Percentiles rank a stretch among this genome's conserved stretches.
Conservation (phyloP, 2,113 vertebrate species). For the Syrrhaptes paradoxus region DNA sequence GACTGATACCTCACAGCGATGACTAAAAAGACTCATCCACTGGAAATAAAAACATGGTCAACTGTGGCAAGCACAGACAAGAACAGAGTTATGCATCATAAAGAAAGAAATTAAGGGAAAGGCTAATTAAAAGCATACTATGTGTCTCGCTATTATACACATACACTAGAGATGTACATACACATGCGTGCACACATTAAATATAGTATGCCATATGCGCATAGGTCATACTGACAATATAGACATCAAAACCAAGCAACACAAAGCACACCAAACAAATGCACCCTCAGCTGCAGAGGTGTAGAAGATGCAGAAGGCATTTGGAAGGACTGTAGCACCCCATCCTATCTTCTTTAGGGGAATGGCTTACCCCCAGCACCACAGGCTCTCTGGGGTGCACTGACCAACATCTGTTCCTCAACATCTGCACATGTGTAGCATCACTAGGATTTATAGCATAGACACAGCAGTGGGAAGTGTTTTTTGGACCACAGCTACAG, state of each 20-base stretch:
- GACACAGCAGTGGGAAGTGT: fast-evolving
- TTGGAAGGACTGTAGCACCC: background rate
- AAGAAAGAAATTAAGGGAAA: background rate
- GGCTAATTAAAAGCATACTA: background rate
- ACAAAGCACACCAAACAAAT: fast-evolving
- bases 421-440: fast-evolving
- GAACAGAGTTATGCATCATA: background rate
- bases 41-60: background rate
- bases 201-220: fast-evolving
- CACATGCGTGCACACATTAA: background rate
- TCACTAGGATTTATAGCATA: background rate
- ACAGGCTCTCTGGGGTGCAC: no score
- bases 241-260: background rate
- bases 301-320: background rate
- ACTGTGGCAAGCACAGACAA: background rate
- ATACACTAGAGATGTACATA: fast-evolving
- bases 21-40: background rate
- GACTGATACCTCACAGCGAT: background rate
- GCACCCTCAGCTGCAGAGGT: background rate
- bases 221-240: background rate
- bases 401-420: background rate
- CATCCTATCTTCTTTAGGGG: background rate
- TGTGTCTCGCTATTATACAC: background rate
- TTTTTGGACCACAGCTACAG: background rate
- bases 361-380: background rate